Base-by-base conservation (phyloP, 2,797 vertebrate species). In the Falco concolor region DNA sequence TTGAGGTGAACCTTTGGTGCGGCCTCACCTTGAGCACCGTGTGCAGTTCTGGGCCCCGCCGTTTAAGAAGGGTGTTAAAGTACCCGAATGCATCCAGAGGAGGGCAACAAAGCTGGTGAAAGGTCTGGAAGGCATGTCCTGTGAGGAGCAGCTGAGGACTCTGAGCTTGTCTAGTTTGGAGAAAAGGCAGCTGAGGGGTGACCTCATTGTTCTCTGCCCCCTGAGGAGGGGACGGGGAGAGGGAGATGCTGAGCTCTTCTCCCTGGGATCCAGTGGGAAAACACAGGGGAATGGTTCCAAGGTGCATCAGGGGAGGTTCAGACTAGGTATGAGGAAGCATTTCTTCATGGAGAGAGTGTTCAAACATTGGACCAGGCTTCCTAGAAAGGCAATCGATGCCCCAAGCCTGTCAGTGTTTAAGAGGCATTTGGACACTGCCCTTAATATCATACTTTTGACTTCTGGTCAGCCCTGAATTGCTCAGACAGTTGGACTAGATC, bases 361-460 rank as follows among this genome's bases (percentile, higher is more conserved):
- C 23, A 80, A 44, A 57, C 38, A 38, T 12, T 67, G 42, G 7
- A 72, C 67, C 3, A 68, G 14, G 10, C 21, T 76, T 90, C 15
- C 20, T 80, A 12, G 9, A 40, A 24, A 40, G 14, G 5, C 53
- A 9, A 20, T 47, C 0, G 0, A 49, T 68, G 50, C 32, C 38
- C 8, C 22, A 42, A n/a, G 19, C 13, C n/a, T 70, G 8, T n/a
- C 23, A 16, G 9, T 47, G 13, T 70, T 53, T 53, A 63, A 67
- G 16, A n/a, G 12, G 4, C 25, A 6, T 81, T 57, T 81, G 42
- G 12, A 27, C 14, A 79, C 23, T 56, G 23, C 13, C 13, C 27
- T 70, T 67, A 19, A 47, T 4, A 28, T 17, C 0, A 4, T 5
- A 13, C 16, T 36, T 89, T 69, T 24, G 64, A 49, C 24, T 74